Conservation (phyloP, 2,888 invertebrate species). For the Drosophila subsilvestris region DNA sequence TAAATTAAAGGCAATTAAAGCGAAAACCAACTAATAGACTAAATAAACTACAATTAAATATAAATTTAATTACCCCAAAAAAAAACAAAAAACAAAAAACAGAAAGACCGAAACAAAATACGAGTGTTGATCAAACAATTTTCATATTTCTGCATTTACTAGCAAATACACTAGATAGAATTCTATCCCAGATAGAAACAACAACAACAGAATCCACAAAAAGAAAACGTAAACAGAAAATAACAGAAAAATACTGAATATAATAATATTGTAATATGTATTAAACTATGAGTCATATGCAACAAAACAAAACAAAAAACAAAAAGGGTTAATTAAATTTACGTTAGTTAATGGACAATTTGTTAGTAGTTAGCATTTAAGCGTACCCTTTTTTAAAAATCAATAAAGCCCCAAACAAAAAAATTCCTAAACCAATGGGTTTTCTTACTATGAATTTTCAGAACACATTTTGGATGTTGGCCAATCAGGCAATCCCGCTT, state of each 20-base stretch:
- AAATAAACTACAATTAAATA: constrained; percentile 66
- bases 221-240: constrained; percentile 15
- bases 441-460: constrained; percentile 3
- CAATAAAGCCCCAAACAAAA: constrained; percentile 61
- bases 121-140: constrained; percentile 46
- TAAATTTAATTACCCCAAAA: constrained; percentile 55
- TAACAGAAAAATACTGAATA: constrained; percentile 48
- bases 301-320: constrained; percentile 10
- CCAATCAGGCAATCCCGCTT: constrained; percentile 41
- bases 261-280: constrained; percentile 68
- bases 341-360: constrained; percentile 78
- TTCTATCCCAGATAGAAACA: constrained; percentile 22
- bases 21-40: constrained; percentile 66
- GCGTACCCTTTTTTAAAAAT: constrained; percentile 78
- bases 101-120: constrained; percentile 37
- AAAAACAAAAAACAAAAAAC: constrained; percentile 26
- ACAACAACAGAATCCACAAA: constrained; percentile 28
- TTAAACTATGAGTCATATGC: constrained; percentile 55
- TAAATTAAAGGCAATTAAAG: constrained; percentile 45
- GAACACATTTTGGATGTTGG: constrained; percentile 17
- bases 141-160: constrained; percentile 81
- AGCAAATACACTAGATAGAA: constrained; percentile 59
- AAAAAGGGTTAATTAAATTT: constrained; percentile 71
- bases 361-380: constrained; percentile 76
- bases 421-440: constrained; percentile 23